Base-by-base conservation (phyloP, 2,797 vertebrate species). In the Austrolebias charrua region DNA sequence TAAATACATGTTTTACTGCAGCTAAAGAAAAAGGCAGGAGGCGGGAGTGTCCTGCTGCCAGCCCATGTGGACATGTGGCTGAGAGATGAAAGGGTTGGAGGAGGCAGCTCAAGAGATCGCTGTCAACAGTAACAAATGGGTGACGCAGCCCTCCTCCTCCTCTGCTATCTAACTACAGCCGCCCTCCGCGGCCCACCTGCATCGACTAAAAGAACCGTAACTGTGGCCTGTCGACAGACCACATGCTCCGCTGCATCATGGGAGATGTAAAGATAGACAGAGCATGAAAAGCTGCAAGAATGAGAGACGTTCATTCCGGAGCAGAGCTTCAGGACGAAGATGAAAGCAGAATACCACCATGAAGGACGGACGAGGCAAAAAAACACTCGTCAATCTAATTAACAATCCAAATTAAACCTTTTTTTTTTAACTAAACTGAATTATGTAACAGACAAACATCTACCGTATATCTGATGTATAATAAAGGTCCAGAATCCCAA, bases 51-150 rank as follows among this genome's bases (percentile, higher is more conserved):
- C 73, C 80, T 69, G 29, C 65, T 81, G 86, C 89, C 88, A 90
- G 79, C 73, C 69, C 76, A 61, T 9, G 57, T 52, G 63, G 72
- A 56, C 63, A 55, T 10, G 55, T 20, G 58, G 63, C 73, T 14
- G 61, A 62, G 29, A 63, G 86, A 89, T 89, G 73, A 88, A 90
- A 90, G 82, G 45, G 42, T 44, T 44, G 65, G 60, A 82, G 66
- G 71, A 44, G 71, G 73, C 63, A 81, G 70, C 75, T 83, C 69
- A 78, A 88, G 62, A 88, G 74, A 60, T 55, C 61, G 79, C 90
- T 86, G 85, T 84, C 88, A 90, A 91, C 93, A 93, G 89, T 59
- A 89, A 85, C 88, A 90, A 91, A 91, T 86, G 85, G 82, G 86
- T 73, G 63, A 79, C 50, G 47, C 79, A 66, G 73, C 64, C 71